phyloP scores from a whole-genome alignment of 2,113 vertebrate genomes.

The Chamaetylas fuelleborni region DNA sequence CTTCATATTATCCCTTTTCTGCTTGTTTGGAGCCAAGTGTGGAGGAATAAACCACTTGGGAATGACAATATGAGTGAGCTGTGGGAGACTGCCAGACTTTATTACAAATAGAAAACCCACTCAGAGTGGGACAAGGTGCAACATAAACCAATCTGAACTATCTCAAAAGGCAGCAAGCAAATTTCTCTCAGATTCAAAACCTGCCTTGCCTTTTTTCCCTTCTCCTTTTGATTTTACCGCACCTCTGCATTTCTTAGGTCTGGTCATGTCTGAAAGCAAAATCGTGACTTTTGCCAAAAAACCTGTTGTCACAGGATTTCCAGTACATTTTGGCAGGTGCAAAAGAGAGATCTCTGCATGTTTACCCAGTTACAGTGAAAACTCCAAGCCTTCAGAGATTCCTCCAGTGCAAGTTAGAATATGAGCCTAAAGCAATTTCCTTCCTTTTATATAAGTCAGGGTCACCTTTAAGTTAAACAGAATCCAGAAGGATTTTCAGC shows the following conservation, averaged over 20 bases:
- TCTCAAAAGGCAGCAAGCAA: not conserved
- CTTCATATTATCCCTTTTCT: not conserved
- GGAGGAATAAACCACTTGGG: not conserved
- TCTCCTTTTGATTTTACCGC: not conserved
- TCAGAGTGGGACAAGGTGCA: not conserved
- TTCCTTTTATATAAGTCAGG: not conserved
- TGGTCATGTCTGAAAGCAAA: not conserved
- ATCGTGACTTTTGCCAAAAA: not conserved
- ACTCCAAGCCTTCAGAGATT: not conserved
- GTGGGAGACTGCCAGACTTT: not conserved
- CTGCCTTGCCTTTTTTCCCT: not conserved
- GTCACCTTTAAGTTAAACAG: not conserved
- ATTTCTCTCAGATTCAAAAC: not conserved
- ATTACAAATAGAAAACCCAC: not conserved
- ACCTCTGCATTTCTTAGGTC: not conserved
- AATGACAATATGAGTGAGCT: not conserved
- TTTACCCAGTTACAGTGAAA: not conserved
- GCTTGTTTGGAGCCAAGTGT: not conserved
- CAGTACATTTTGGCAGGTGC: not conserved
- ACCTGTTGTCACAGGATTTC: not conserved
- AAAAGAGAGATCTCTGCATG: not conserved
- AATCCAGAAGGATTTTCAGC: not conserved
- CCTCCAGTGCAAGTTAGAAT: not conserved
- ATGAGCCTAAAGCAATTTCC: not conserved
- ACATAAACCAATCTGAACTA: not conserved